Evolutionary conservation across 2,797 vertebrate species (phyloP), one percentile per base, ranked within the genome.

Genomic region (Parotocinclus haroldoi): DNA sequence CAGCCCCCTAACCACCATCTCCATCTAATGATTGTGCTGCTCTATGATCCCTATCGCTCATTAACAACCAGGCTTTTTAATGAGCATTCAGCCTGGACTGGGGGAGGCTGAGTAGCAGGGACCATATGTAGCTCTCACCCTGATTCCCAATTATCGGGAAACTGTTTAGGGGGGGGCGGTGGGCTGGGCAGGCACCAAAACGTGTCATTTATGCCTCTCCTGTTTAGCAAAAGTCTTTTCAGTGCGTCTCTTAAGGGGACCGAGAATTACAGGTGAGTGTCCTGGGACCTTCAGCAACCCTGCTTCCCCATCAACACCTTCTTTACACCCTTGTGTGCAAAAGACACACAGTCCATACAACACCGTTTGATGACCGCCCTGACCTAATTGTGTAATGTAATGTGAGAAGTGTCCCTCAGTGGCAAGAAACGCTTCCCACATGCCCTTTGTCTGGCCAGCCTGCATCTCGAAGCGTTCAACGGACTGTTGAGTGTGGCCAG

Each of bases 31-130:
- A 88, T 85, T 85, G 86, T 80, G 77, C 83, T 80, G 81, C 86
- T 87, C 80, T 85, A 78, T 86, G 88, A 90, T 89, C 86, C 83
- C 84, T 86, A 83, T 90, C 89, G 88, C 86, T 90, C 87, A 90
- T 90, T 91, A 92, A 90, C 89, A 89, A 87, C 79, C 86, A 86
- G 88, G 85, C 82, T 86, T 84, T 83, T 88, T 92, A 91, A 91
- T 91, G 88, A 91, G 87, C 83, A 87, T 90, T 90, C 87, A 82
- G 85, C 79, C 79, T 82, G 86, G 87, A 87, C 83, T 79, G 82
- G 82, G 84, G 83, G 75, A 78, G 78, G 81, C 81, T 79, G 80
- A 76, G 73, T 79, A 76, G 72, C 70, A 76, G 75, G 66, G 67
- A 89, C 84, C 89, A 90, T 89, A 90, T 90, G 88, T 84, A 89